Conservation (phyloP, 2,113 vertebrate genomes). For the Chloroceryle aenea region DNA sequence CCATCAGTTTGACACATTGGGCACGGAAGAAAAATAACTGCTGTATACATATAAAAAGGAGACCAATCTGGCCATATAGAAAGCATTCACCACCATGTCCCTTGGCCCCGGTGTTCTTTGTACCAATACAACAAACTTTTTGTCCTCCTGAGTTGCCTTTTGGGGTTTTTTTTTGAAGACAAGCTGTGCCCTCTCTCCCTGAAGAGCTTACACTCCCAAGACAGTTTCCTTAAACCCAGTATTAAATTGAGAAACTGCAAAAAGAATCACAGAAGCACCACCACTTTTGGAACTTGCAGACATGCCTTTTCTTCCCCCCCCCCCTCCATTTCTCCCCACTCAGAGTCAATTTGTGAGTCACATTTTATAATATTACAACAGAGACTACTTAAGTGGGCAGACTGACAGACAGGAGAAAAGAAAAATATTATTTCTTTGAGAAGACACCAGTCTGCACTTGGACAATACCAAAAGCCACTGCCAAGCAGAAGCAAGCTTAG, state of each 20-base stretch:
- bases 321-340: neutral
- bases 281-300: neutral
- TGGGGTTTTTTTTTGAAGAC: neutral
- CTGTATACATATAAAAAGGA: neutral
- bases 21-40: neutral
- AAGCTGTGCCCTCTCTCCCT: neutral
- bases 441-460: constrained; percentile 26
- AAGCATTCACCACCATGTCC: neutral
- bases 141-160: neutral
- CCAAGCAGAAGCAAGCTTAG: constrained; percentile 47
- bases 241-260: neutral
- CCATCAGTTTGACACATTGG: neutral
- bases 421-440: constrained; percentile 52
- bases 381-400: neutral
- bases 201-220: neutral
- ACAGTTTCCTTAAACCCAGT: neutral
- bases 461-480: constrained; percentile 2
- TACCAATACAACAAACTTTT: neutral
- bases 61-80: neutral
- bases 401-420: constrained; percentile 29
- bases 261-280: neutral
- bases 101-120: neutral
- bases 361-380: neutral
- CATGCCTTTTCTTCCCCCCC: neutral
- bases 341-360: neutral